Evolutionary conservation across 1,140 invertebrate genomes (phyloP), one percentile per base, ranked within the genome.

Genomic region (Aleiodes sp.): DNA sequence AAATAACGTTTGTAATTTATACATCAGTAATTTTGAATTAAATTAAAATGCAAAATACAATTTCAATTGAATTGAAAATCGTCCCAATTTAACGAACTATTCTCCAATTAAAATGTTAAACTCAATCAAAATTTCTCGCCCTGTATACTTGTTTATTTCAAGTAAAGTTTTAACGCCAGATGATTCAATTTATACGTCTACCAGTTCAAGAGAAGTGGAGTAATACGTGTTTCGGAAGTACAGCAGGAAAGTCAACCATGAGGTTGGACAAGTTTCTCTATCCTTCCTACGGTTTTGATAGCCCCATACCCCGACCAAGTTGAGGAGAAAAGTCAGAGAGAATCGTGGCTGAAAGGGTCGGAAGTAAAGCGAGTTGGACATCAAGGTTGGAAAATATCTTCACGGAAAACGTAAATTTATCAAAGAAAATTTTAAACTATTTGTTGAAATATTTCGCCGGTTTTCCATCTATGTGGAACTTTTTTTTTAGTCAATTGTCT

Each of bases 131-230:
- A 60, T 68, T 35, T 59, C n/a, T n/a, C 1, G 12, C 21, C 19
- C 26, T 52, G 46, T 52, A 21, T 52, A 52, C 46, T 24, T 41
- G 10, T 19, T 7, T 60, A 52, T 61, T 31, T 26, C 3, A 52
- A 12, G 28, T n/a, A 41, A 59, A 60, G 21, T 68, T 68, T 68
- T 60, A 68, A 63, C 16, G 26, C 65, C 56, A 21, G 33, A 57
- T 68, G 65, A 68, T 68, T 68, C 65, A 68, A 68, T 68, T 68
- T 68, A 68, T 68, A 39, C 35, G 35, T 43, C 56, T 63, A 24
- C 28, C 10, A 60, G 33, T 37, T 28, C 24, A 59, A 56, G 57
- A 70, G 52, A 71, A 62, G 67, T 46, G 14, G 28, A 56, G 31
- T 31, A 33, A 21, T 43, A 43, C 35, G 59, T 68, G 57, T 59